Base-by-base conservation (phyloP, 2,888 invertebrate genomes). In the Morinoia aosen region DNA sequence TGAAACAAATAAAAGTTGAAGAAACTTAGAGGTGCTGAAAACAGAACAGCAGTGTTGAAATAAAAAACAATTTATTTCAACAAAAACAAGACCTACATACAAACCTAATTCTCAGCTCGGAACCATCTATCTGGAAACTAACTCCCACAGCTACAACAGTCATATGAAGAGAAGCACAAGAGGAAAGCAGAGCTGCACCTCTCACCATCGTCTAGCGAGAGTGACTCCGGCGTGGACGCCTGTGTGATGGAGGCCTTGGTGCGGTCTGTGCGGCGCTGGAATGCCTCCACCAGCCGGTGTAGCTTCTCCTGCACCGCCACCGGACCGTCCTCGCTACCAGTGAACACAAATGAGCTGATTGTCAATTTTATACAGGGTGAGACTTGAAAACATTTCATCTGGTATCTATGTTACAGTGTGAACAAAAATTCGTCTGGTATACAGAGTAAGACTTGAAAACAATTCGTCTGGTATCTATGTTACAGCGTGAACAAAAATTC, bases 151-250 rank as follows among this genome's bases (percentile, higher is more conserved):
- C 48, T 5, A 48, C 48, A 48, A 48, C 5, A 48, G 48, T 48
- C 48, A 5, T 48, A 48, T 48, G 48, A 48, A 5, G 76, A 19
- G 16, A 76, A 8, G 76, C 16, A 33, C 8, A 19, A 33, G 7
- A 16, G 10, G 25, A 76, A 33, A 33, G 25, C 76, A 76, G 14
- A n/a, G 57, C 25, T 16, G 25, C 93, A 25, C 16, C 93, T 25
- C 96, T 91, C 93, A 97, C 97, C 97, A 95, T 96, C 97, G 0
- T 98, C 97, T 95, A 98, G 98, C 96, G 98, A 97, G 96, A 98
- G 97, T 19, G 98, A 98, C 1, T 98, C 98, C 0, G 98, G 98
- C 12, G 98, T 98, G 12, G 98, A 98, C 0, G 98, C 98, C 96
- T 98, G 97, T 97, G 98, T 98, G n/a, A 98, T 97, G 91, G 98